Percentiles rank a stretch among this genome's conserved stretches.
These are phyloP conservation scores for Junco hyemalis DNA, from an alignment of 2,113 vertebrate species.

Conservation along the genomic window DNA sequence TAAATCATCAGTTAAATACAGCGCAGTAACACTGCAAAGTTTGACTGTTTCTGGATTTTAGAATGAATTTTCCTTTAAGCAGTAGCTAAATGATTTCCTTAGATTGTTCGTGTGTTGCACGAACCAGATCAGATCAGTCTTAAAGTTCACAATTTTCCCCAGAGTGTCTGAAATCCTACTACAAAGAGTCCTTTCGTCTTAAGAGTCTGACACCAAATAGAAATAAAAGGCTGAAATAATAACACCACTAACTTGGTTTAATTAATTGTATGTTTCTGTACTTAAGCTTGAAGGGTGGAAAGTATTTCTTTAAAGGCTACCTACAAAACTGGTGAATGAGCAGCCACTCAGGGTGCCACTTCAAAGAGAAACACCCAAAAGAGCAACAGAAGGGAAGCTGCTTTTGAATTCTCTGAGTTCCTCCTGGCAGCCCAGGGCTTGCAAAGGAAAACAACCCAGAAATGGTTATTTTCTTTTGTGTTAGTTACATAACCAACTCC, in stretches of 20 bases:
- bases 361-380: constrained; percentile 19
- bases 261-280: constrained; percentile 28
- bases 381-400: constrained; percentile 12
- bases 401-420: constrained; percentile 15
- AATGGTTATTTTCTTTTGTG: neutral
- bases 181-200: neutral
- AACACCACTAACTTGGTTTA: neutral
- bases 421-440: neutral
- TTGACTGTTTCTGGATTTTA: neutral
- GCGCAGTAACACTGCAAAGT: neutral
- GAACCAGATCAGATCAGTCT: neutral
- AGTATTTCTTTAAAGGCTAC: neutral
- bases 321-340: neutral
- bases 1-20: neutral
- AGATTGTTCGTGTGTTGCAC: neutral
- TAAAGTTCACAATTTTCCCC: constrained; percentile 2
- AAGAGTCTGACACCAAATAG: neutral
- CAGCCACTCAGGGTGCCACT: constrained; percentile 2
- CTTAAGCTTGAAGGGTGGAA: neutral
- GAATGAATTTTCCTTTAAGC: neutral
- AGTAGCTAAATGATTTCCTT: neutral
- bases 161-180: constrained; percentile 4
- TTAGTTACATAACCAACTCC: neutral
- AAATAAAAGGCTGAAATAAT: constrained; percentile 36
- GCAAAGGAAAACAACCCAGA: neutral